Conservation (phyloP, 2,888 invertebrate species). For the Calameuta pallipes region DNA sequence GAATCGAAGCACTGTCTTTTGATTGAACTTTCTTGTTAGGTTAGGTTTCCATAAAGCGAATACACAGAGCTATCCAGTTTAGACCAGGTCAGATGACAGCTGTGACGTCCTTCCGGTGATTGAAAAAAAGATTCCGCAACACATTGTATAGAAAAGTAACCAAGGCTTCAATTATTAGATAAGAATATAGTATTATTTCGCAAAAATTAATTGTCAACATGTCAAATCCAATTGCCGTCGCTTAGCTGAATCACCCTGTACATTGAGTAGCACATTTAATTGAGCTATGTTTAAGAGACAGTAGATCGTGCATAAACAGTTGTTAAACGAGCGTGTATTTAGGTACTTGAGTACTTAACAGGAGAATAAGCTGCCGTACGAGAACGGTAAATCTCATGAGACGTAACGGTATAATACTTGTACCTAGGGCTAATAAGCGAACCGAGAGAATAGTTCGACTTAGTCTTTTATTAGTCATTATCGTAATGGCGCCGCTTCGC, state of each 20-base stretch:
- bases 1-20: slow-evolving; percentile 51
- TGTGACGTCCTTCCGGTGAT: neutral
- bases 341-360: neutral
- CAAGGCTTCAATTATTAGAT: neutral
- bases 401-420: neutral
- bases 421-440: neutral
- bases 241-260: neutral
- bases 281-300: neutral
- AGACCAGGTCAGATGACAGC: neutral
- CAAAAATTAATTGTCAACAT: neutral
- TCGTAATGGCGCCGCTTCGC: neutral
- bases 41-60: neutral
- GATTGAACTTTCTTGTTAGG: neutral
- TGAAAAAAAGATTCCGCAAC: neutral
- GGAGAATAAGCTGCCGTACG: neutral
- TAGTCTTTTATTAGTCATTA: neutral
- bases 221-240: neutral
- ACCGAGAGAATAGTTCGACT: neutral
- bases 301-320: neutral
- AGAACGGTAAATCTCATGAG: neutral
- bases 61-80: neutral
- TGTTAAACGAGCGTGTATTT: neutral
- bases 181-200: neutral
- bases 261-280: neutral
- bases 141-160: neutral